phyloP scores from a whole-genome alignment of 92 coral and sea anemone genomes.

The Porites divaricata region DNA sequence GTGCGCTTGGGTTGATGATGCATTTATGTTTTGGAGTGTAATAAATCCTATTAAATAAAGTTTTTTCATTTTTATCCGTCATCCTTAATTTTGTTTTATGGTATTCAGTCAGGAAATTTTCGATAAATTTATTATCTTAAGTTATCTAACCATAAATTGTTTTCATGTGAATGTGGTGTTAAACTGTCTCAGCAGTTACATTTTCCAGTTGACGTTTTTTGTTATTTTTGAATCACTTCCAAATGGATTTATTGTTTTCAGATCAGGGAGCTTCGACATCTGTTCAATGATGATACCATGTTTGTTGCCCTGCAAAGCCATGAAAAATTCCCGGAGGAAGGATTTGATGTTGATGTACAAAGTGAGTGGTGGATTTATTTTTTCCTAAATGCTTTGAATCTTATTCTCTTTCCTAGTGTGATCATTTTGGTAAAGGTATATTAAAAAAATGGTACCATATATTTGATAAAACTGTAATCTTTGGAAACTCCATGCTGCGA shows the following conservation, averaged over 20 bases:
- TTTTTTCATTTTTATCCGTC: too few relatives aligned
- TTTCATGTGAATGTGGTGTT: too few relatives aligned
- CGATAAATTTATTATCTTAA: too few relatives aligned
- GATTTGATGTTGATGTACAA: slow-evolving; percentile 92
- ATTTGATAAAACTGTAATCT: too few relatives aligned
- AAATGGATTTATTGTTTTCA: slow-evolving; percentile 4
- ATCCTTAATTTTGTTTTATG: background rate
- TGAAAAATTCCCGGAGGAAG: slow-evolving; percentile 96
- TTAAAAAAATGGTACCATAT: too few relatives aligned
- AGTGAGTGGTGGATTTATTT: slow-evolving; percentile 61
- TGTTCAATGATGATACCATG: slow-evolving; percentile 89
- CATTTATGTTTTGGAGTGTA: background rate
- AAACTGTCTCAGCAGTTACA: background rate
- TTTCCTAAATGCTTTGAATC: background rate
- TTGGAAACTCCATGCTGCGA: too few relatives aligned
- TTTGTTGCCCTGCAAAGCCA: slow-evolving; percentile 88
- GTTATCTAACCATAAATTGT: too few relatives aligned
- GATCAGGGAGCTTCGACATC: slow-evolving; percentile 85
- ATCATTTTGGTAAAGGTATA: too few relatives aligned
- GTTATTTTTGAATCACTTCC: background rate
- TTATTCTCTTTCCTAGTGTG: too few relatives aligned
- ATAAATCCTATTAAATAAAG: background rate
- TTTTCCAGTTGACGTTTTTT: background rate
- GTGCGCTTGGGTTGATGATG: background rate
- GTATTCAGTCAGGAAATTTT: too few relatives aligned